These are phyloP conservation scores for Microctonus hyperodae DNA, from an alignment of 2,888 invertebrate genomes.

Conservation along the genomic window DNA sequence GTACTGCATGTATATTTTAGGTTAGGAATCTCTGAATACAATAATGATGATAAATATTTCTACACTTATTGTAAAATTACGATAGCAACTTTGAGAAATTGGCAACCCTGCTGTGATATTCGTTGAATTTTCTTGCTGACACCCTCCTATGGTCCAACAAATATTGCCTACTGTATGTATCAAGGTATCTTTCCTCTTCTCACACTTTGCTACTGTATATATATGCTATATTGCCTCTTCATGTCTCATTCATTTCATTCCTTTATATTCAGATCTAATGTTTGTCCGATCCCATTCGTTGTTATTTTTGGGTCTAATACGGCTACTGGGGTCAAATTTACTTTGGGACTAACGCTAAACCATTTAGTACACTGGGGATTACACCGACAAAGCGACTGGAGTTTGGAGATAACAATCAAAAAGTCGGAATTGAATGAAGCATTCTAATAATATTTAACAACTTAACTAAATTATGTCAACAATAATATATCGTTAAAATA, in stretches of 20 bases:
- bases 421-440: conserved; percentile 27
- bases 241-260: conserved; percentile 26
- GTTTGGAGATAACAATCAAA: conserved; percentile 16
- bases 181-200: conserved; percentile 36
- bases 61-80: conserved; percentile 46
- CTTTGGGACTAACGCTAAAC: conserved; percentile 38
- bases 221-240: conserved; percentile 16
- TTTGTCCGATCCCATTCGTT: conserved; percentile 21
- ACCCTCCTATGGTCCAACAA: conserved; percentile 50
- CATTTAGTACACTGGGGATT: conserved; percentile 46
- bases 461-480: too few relatives aligned
- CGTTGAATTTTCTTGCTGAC: conserved; percentile 51
- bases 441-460: conserved; percentile 14
- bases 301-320: conserved; percentile 27
- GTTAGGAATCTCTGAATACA: not conserved
- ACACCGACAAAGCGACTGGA: conserved; percentile 34
- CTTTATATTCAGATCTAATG: conserved; percentile 19
- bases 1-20: too few relatives aligned
- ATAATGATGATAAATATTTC: conserved; percentile 38
- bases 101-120: conserved; percentile 56
- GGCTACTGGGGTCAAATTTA: conserved; percentile 32
- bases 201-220: conserved; percentile 10
- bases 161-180: conserved; percentile 24
- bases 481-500: too few relatives aligned
- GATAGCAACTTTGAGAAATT: conserved; percentile 40